phyloP scores from a whole-genome alignment of 2,113 vertebrate species.

The Gavia stellata region DNA sequence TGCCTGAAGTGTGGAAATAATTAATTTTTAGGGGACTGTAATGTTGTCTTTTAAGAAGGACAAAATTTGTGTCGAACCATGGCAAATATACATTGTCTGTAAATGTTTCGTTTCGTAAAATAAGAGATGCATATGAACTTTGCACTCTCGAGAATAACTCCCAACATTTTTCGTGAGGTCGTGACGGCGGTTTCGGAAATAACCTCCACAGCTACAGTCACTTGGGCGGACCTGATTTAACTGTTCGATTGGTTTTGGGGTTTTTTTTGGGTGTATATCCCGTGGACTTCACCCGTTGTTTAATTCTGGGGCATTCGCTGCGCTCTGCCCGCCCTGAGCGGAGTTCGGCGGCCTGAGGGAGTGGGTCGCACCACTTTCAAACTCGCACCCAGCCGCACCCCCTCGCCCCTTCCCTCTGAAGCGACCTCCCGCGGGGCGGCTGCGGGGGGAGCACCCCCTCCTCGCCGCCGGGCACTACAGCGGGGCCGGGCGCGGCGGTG shows the following conservation, averaged over 20 bases:
- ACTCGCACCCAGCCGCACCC: too few species aligned
- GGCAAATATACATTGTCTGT: not conserved
- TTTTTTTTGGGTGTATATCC: too few species aligned
- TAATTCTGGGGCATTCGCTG: not conserved
- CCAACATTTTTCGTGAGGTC: accelerated
- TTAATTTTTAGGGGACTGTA: not conserved
- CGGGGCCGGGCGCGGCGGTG: too few species aligned
- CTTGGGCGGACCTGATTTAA: not conserved
- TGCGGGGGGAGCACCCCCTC: not conserved
- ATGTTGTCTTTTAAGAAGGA: not conserved
- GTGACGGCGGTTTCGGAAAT: accelerated
- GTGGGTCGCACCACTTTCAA: too few species aligned
- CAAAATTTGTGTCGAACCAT: not conserved
- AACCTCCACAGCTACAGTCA: too few species aligned
- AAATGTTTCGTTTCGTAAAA: not conserved
- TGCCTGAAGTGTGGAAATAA: not conserved
- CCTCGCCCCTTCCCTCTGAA: too few species aligned
- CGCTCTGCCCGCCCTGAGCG: not conserved
- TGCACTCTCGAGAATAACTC: not conserved
- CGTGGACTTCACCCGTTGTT: not conserved
- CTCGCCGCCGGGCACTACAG: not conserved
- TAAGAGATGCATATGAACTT: accelerated
- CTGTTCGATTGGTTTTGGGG: too few species aligned
- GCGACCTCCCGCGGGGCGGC: too few species aligned
- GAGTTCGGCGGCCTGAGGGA: not conserved